Evolutionary conservation across 2,797 vertebrate species (phyloP).

Genomic region (Pantherophis alleghaniensis): DNA sequence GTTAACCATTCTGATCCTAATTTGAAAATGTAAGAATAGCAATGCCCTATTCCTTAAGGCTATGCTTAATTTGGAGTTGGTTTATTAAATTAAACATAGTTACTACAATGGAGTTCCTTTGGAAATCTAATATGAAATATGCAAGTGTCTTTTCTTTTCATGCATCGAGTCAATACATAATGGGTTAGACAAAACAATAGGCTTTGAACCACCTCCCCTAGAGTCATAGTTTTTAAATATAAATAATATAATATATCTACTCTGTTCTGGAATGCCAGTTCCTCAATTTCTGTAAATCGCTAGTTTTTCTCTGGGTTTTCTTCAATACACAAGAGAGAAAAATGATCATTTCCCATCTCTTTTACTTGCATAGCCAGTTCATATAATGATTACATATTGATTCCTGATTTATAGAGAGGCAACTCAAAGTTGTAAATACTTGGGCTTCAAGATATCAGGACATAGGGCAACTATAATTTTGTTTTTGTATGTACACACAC

Average conservation of each 20-base stretch:
- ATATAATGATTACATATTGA: neutral
- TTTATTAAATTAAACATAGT: neutral
- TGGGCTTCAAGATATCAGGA: neutral
- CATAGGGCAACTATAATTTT: neutral
- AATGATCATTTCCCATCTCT: neutral
- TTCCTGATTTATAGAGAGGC: neutral
- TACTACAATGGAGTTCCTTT: neutral
- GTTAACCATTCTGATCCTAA: neutral
- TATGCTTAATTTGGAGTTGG: neutral
- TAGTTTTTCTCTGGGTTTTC: neutral
- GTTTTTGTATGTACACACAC: neutral
- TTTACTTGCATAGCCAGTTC: neutral
- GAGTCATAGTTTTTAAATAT: neutral
- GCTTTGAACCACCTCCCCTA: neutral
- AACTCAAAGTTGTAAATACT: neutral
- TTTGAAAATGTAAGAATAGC: neutral
- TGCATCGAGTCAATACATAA: neutral
- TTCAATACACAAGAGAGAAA: neutral
- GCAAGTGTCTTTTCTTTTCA: neutral
- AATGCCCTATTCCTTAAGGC: neutral
- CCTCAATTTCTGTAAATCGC: neutral
- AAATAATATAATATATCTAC: neutral
- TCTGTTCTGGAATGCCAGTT: neutral
- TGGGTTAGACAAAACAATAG: neutral
- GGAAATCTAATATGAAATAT: neutral